Conservation (phyloP, 2,888 invertebrate species). For the Limnephilus auricula region DNA sequence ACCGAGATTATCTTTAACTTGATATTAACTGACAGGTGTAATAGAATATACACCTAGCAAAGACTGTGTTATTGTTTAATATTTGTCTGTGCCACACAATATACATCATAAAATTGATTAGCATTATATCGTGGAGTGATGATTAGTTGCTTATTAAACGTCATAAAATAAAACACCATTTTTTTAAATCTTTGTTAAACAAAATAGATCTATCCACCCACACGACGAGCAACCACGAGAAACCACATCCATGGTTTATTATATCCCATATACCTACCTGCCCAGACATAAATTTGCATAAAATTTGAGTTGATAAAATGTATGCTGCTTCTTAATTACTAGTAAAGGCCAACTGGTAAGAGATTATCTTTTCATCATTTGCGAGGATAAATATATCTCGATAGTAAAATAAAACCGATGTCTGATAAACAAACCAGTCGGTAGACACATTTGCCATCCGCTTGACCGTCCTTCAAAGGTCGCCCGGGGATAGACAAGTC, state of each 20-base stretch:
- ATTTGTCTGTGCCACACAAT: neutral
- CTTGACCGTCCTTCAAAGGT: conserved; percentile 51
- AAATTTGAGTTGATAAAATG: conserved; percentile 7
- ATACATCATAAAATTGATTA: neutral
- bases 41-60: neutral
- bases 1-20: neutral
- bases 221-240: neutral
- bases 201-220: neutral
- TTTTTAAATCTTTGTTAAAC: neutral
- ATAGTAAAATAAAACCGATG: conserved; percentile 16
- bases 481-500: conserved; percentile 22
- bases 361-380: conserved; percentile 5
- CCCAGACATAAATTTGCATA: neutral
- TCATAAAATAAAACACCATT: neutral
- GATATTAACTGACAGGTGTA: neutral
- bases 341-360: conserved; percentile 37
- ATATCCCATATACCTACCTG: neutral
- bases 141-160: neutral
- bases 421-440: conserved; percentile 1
- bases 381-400: conserved; percentile 2
- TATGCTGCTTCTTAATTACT: neutral
- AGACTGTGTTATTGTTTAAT: neutral
- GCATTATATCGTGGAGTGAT: neutral
- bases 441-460: neutral
- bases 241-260: neutral